Evolutionary conservation across 2,888 invertebrate species (phyloP).

Genomic region (Aethes cnicana): DNA sequence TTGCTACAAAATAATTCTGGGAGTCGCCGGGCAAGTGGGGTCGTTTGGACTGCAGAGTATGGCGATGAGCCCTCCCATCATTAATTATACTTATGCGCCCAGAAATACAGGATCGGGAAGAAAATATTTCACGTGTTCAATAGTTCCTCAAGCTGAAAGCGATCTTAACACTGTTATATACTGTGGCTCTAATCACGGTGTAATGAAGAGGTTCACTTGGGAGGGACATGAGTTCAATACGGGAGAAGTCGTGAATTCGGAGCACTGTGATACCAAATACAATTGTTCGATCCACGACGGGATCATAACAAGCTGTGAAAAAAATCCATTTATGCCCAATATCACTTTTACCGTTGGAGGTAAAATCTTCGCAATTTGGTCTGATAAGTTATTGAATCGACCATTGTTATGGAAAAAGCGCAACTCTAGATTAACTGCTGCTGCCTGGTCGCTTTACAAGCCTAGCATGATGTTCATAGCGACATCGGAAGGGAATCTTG

Average conservation of each 20-base stretch:
- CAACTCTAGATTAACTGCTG: constrained; percentile 81
- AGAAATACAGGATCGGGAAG: constrained; percentile 57
- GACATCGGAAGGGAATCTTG: constrained; percentile 88
- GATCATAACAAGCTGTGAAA: constrained; percentile 81
- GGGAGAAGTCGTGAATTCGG: constrained; percentile 83
- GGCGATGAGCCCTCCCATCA: constrained; percentile 54
- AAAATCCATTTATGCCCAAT: constrained; percentile 84
- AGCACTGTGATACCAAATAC: constrained; percentile 71
- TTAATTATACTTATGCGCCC: constrained; percentile 60
- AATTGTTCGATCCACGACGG: constrained; percentile 87
- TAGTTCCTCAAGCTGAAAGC: constrained; percentile 52
- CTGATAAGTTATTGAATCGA: constrained; percentile 82
- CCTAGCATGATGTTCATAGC: constrained; percentile 87
- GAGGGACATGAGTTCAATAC: constrained; percentile 86
- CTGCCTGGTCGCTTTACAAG: constrained; percentile 89
- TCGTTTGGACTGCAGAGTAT: constrained; percentile 70
- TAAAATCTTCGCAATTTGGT: constrained; percentile 89
- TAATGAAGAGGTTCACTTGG: constrained; percentile 80
- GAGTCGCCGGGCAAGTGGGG: constrained; percentile 66
- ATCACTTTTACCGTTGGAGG: constrained; percentile 88
- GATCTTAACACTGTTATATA: constrained; percentile 59
- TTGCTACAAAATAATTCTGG: constrained; percentile 79
- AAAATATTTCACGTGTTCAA: constrained; percentile 65
- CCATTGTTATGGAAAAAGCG: constrained; percentile 87
- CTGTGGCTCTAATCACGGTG: constrained; percentile 71